Evolutionary conservation across 2,113 vertebrate genomes (phyloP).

Genomic region (Gavialis gangeticus): DNA sequence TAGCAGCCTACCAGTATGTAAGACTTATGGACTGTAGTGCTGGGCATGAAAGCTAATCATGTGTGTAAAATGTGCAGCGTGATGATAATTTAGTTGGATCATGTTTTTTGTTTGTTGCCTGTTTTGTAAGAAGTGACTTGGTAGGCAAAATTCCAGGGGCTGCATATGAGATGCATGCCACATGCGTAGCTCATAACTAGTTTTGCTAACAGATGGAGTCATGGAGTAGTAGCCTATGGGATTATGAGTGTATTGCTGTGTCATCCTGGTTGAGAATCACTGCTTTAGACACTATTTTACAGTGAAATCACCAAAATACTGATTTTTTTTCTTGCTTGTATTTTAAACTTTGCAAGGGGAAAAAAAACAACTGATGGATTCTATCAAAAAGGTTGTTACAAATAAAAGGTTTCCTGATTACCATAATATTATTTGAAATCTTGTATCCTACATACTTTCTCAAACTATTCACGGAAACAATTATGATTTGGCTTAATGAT

Average conservation of each 20-base stretch:
- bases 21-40: too few species aligned
- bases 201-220: not conserved
- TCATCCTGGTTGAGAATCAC: too few species aligned
- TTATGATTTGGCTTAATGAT: not conserved
- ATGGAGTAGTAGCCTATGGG: too few species aligned
- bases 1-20: not conserved
- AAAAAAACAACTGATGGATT: not conserved
- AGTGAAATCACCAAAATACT: not conserved
- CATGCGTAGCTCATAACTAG: accelerated
- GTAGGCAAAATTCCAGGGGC: not conserved
- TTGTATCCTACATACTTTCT: not conserved
- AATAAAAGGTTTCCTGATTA: not conserved
- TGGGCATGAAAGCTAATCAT: constrained; percentile 33
- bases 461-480: not conserved
- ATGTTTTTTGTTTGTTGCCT: not conserved
- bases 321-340: not conserved
- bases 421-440: not conserved
- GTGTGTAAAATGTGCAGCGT: constrained; percentile 15
- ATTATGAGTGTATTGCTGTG: accelerated
- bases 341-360: not conserved
- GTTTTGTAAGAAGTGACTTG: not conserved
- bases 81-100: not conserved
- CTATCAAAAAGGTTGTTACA: not conserved
- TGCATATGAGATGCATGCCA: too few species aligned
- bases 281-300: not conserved